Base-by-base conservation (phyloP, 2,797 vertebrate species). In the Chloroceryle inda region DNA sequence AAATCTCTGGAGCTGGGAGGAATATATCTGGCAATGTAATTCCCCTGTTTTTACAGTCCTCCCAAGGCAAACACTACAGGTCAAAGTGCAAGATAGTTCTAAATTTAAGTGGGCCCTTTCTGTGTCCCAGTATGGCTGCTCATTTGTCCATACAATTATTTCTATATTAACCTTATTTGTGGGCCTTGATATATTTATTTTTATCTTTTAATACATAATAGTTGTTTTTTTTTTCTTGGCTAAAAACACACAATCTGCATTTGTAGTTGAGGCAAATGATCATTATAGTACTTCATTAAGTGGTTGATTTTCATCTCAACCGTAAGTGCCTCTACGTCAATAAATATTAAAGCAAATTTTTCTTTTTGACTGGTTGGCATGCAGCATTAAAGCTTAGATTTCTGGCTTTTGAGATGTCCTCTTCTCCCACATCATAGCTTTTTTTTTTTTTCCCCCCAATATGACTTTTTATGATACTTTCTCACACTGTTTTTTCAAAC, bases 171-270 rank as follows among this genome's bases (percentile, higher is more conserved):
- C 13, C 1, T 80, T 49, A 92, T 83, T 37, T 20, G 5, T 76
- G 5, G 5, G 44, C 19, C 15, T 71, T 62, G 12, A 17, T 79
- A 18, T 68, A 75, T 61, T 86, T 71, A 2, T 64, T 73, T 59
- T 47, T 5, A 5, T 45, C 26, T 52, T 89, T 61, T 45, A 75
- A 78, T 12, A 5, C 3, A 8, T 68, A 71, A 44, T 64, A 78
- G 16, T 31, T n/a, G n/a, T 40, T 40, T 40, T 15, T 38, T 24
- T 64, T 72, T 75, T 84, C 31, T 78, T 5, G 81, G 33, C 33
- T 47, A 44, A 81, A 68, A 47, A 72, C 10, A 37, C 0, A 0
- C 0, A 0, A 19, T 75, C 15, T 75, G 10, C 20, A 26, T 84
- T 85, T 67, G 5, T 64, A 62, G 15, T n/a, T 74, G 9, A 56